Conservation (phyloP, 2,113 vertebrate species). For the Cheilinus undulatus region DNA sequence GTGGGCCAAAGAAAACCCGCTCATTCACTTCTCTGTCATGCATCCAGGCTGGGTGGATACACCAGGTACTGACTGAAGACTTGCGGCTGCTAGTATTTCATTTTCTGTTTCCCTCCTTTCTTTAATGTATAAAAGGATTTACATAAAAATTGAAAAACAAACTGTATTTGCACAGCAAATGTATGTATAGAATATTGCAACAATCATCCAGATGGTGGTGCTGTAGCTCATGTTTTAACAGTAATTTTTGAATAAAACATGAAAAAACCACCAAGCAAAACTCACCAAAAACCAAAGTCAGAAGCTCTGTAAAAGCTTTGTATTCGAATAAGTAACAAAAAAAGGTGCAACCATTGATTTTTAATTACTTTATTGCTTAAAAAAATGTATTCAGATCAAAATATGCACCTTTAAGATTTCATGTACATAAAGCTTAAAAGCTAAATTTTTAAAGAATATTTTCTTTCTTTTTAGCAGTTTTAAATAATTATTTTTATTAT, state of each 20-base stretch:
- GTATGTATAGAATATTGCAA: not conserved
- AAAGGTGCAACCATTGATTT: too few relatives aligned
- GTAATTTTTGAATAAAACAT: too few relatives aligned
- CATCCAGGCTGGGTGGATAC: constrained; percentile 87
- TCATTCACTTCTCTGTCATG: constrained; percentile 86
- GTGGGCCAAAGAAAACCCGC: constrained; percentile 79
- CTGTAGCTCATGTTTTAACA: not conserved
- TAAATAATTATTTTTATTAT: too few relatives aligned
- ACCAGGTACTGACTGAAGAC: constrained; percentile 76
- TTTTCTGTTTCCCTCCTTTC: not conserved
- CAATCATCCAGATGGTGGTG: not conserved
- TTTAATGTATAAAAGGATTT: not conserved
- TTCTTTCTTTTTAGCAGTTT: too few relatives aligned
- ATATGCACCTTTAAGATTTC: too few relatives aligned
- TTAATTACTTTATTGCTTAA: too few relatives aligned
- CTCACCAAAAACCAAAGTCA: not conserved
- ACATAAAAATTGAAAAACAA: too few relatives aligned
- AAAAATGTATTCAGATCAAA: too few relatives aligned
- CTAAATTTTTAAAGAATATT: too few relatives aligned
- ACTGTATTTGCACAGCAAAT: not conserved
- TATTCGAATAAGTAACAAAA: too few relatives aligned
- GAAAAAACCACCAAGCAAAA: not conserved
- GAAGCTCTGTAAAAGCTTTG: too few relatives aligned
- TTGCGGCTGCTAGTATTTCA: not conserved
- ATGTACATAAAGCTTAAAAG: too few relatives aligned